Evolutionary conservation across 1,140 invertebrate species (phyloP), one percentile per base, ranked within the genome.

Genomic region (Megalonaias nervosa): DNA sequence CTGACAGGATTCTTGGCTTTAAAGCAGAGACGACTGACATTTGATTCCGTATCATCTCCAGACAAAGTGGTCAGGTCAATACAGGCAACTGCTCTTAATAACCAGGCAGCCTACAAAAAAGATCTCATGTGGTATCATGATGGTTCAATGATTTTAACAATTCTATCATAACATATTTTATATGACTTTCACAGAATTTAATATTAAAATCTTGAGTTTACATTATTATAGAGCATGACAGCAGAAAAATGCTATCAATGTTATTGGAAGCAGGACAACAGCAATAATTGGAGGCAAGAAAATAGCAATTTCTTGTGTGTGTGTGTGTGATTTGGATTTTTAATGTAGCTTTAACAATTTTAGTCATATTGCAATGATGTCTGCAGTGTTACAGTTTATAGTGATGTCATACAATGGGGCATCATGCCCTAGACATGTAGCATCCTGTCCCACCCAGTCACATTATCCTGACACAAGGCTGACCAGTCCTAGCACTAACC

Each of bases 41-140:
- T 97, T 17, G 93, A 92, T 19, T 90, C 86, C 14, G 97, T 98
- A 90, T 99, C 98, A 93, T 98, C 96, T 16, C 96, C 94, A 85
- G 92, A 82, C 60, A 99, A 91, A 55, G 97, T 98, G 19, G 98
- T 99, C 68, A 99, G 92, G 91, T 99, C 98, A 77, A 98, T 96
- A 76, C 95, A 94, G 70, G 94, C 94, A 5, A 98, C 91, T 23
- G 96, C 96, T 88, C 94, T 94, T 56, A 97, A 83, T 16, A 97
- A 91, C 95, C 95, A 97, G 23, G 93, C 93, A 77, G 93, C 92
- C 91, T 94, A 91, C 19, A 82, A 80, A 65, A 68, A 69, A 55
- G 71, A 74, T 64, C 82, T 21, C 11, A 21, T 55, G 17, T 1
- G 61, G 5, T 16, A 68, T 55, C 11, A 59, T 23, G 13, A 58